Conservation (phyloP, 2,113 vertebrate genomes). For the Phocoena phocoena region DNA sequence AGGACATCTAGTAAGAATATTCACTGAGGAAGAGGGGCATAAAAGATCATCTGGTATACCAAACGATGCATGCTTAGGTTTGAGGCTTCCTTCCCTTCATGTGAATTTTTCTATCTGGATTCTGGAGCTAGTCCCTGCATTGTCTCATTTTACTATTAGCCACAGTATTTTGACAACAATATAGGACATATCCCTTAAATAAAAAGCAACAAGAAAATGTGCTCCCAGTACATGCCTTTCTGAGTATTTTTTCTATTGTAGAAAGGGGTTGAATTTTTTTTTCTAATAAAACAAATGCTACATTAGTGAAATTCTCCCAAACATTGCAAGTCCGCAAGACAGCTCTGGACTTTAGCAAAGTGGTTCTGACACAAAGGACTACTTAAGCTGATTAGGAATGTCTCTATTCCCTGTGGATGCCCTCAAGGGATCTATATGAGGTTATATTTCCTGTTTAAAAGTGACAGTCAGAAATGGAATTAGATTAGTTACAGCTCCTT, state of each 20-base stretch:
- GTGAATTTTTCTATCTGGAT: not conserved
- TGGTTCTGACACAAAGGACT: constrained; percentile 64
- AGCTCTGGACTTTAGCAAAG: constrained; percentile 58
- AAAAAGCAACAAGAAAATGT: not conserved
- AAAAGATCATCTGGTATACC: not conserved
- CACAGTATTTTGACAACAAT: not conserved
- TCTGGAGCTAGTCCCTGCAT: not conserved
- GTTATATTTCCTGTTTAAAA: constrained; percentile 67
- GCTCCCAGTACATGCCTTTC: not conserved
- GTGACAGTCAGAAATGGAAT: constrained; percentile 68
- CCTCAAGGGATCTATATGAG: constrained; percentile 68
- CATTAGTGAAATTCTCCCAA: constrained; percentile 63
- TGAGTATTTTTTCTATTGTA: not conserved
- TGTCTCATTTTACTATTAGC: not conserved
- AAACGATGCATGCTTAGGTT: not conserved
- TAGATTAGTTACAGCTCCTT: constrained; percentile 66
- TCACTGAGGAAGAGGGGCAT: not conserved
- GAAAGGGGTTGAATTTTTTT: not conserved
- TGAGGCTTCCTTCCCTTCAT: not conserved
- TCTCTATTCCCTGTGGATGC: constrained; percentile 49
- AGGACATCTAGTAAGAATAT: not conserved
- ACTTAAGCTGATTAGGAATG: constrained; percentile 74
- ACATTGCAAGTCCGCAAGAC: constrained; percentile 35
- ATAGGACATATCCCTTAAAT: not conserved
- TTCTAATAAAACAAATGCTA: constrained; percentile 53